Evolutionary conservation across 2,888 invertebrate genomes (phyloP), one percentile per base, ranked within the genome.

Genomic region (Amblyjoppa proteus): DNA sequence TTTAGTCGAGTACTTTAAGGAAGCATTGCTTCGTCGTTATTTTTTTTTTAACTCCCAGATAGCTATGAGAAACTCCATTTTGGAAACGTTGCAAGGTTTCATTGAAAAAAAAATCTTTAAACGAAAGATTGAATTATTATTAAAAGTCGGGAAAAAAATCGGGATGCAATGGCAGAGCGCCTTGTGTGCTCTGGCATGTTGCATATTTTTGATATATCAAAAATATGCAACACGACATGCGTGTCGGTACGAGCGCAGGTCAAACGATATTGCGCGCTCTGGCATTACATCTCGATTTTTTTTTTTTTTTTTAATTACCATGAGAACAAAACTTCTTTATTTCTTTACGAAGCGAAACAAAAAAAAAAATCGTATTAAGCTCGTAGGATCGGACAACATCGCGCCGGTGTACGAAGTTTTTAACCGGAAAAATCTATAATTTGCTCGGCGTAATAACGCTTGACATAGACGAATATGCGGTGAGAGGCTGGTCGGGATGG

Each of bases 381-480:
- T 56, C 11, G 41, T 41, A 41, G 41, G 41, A 41, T 41, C 9
- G 41, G 41, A 41, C 9, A 41, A 41, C 11, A 41, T 41, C 41
- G 41, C 41, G 41, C 41, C 7, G 41, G 41, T 41, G 11, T 41
- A 41, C 45, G 16, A 49, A 49, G 45, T 34, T 68, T 68, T 76
- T 73, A 73, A 58, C 56, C 28, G 71, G 68, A 77, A 86, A 83
- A 77, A 66, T 69, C n/a, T 45, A 77, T 77, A 77, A 74, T 77
- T 77, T 78, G 28, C 20, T n/a, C 28, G 64, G 41, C 49, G 80
- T 77, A 83, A 81, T 83, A 86, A 77, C 80, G 77, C 73, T 69
- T 64, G 73, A 78, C 76, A 56, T 68, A 25, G 74, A 85, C 80
- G 81, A 74, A 86, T 86, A 81, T 71, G 69, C 64, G 28, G 75